A percentile compares a stretch with the other conserved stretches of the same genome.
These are phyloP conservation scores for Pseudopodoces humilis DNA, from an alignment of 2,113 vertebrate genomes.

Conservation along the genomic window DNA sequence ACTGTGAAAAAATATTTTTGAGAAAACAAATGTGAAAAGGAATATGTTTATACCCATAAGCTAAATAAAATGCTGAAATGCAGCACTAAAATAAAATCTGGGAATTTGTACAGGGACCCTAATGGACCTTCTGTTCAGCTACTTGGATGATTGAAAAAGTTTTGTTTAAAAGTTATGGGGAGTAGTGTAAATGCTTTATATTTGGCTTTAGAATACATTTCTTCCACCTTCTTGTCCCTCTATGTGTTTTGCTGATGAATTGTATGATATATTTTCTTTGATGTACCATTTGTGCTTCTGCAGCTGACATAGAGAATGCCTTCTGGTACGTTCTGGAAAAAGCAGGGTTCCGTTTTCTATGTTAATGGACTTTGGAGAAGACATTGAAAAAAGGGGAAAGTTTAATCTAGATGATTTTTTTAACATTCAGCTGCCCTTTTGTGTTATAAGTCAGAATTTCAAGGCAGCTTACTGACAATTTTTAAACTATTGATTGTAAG, in stretches of 20 bases:
- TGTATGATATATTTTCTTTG: background rate
- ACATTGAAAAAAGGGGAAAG: background rate
- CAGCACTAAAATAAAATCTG: background rate
- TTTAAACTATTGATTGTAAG: background rate
- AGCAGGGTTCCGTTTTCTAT: rapidly evolving
- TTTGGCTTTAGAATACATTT: background rate
- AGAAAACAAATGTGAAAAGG: background rate
- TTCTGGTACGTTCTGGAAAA: background rate
- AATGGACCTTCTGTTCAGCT: background rate
- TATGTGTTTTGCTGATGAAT: background rate
- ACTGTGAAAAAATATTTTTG: background rate
- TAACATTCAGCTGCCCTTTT: background rate
- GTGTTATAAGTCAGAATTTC: background rate
- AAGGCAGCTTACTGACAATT: background rate
- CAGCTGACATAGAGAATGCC: background rate
- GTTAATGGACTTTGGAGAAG: background rate
- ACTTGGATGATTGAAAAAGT: background rate
- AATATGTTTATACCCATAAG: background rate
- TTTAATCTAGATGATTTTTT: background rate
- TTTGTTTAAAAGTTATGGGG: background rate
- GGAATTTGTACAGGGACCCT: background rate
- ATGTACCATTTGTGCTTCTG: background rate
- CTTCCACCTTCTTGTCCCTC: background rate
- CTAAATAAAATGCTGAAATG: background rate
- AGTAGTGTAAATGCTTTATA: background rate